A percentile compares a stretch with the other conserved stretches of the same genome.
These are phyloP conservation scores for Scylla paramamosain DNA, from an alignment of 1,140 invertebrate genomes.

Conservation along the genomic window DNA sequence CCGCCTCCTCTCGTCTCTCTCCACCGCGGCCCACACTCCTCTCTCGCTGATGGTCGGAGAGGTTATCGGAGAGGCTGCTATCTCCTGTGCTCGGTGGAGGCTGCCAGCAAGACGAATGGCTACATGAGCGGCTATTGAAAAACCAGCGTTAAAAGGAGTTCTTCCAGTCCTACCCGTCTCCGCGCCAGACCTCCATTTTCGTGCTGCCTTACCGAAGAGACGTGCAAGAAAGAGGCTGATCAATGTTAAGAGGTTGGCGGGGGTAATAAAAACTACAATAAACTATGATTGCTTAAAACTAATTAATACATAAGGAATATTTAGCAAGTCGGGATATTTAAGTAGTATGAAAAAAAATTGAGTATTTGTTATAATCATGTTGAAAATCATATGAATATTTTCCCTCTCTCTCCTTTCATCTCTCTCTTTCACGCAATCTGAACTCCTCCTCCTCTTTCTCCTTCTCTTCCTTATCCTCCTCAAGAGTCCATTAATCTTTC, in stretches of 20 bases:
- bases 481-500: background rate
- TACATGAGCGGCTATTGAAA: conserved; percentile 60
- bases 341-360: background rate
- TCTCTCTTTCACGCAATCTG: background rate
- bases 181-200: background rate
- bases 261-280: background rate
- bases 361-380: background rate
- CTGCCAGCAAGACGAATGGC: conserved; percentile 56
- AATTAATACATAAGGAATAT: background rate
- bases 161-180: background rate
- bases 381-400: background rate
- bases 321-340: background rate
- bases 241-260: background rate
- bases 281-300: background rate
- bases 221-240: background rate
- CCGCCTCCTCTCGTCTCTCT: background rate
- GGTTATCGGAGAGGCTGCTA: background rate
- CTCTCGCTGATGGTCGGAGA: background rate
- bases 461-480: background rate
- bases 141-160: conserved; percentile 44
- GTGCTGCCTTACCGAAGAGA: background rate
- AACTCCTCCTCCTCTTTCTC: background rate
- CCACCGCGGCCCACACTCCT: background rate
- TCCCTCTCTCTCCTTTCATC: conserved; percentile 7
- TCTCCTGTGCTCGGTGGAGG: background rate